These are phyloP conservation scores for Drosophila serrata DNA, from an alignment of 1,140 invertebrate genomes.

Conservation along the genomic window DNA sequence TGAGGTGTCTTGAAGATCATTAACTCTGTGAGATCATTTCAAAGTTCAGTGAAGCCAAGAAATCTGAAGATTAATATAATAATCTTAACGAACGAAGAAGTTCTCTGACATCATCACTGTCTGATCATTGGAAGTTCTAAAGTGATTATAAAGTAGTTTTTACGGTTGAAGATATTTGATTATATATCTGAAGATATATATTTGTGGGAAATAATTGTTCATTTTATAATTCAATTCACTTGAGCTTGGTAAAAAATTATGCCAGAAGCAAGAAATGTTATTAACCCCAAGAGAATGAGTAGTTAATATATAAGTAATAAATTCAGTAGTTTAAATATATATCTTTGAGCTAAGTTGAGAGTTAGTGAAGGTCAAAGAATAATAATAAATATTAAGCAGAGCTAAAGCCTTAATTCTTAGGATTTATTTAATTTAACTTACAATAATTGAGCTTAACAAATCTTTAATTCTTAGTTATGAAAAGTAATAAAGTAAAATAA, in stretches of 20 bases:
- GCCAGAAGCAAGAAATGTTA: background rate
- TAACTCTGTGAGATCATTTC: constrained; percentile 33
- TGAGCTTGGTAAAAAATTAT: background rate
- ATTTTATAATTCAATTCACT: background rate
- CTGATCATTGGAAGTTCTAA: constrained; percentile 1
- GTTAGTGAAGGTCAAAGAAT: background rate
- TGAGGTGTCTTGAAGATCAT: constrained; percentile 3
- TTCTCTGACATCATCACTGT: constrained; percentile 32
- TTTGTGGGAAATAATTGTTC: background rate
- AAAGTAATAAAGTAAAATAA: background rate
- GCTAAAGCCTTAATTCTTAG: background rate
- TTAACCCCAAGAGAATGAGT: background rate
- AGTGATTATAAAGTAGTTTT: constrained; percentile 1
- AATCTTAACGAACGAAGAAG: background rate
- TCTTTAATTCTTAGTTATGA: background rate
- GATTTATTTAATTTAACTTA: background rate
- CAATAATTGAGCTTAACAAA: constrained; percentile 2
- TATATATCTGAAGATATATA: background rate
- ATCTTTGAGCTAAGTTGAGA: background rate
- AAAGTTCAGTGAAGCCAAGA: constrained; percentile 28
- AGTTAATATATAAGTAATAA: background rate
- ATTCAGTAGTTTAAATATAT: background rate
- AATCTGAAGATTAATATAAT: constrained; percentile 15
- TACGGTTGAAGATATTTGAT: background rate
- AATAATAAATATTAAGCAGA: background rate